Conservation (phyloP, 2,113 vertebrate genomes). For the Caretta caretta region DNA sequence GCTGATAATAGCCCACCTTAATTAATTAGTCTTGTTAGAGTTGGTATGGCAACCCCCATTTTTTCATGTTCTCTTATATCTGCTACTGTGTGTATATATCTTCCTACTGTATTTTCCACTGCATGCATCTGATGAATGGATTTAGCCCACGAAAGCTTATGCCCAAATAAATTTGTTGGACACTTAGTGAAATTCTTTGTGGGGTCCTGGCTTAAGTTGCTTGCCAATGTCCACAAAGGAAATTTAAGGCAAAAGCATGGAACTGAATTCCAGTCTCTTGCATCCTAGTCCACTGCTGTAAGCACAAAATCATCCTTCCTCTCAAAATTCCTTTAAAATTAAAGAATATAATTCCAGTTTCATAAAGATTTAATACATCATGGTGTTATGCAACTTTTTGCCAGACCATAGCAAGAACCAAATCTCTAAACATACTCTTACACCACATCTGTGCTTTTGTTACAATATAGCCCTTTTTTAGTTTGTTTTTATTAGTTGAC, state of each 20-base stretch:
- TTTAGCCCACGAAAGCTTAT: too few relatives aligned
- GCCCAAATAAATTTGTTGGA: too few relatives aligned
- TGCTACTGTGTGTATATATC: too few relatives aligned
- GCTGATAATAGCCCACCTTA: too few relatives aligned
- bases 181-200: neutral
- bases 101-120: too few relatives aligned
- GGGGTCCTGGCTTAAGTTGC: fast-evolving
- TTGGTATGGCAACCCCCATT: too few relatives aligned
- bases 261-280: fast-evolving
- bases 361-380: neutral
- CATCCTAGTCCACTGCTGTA: fast-evolving
- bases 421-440: neutral
- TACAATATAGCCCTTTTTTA: neutral
- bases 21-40: too few relatives aligned
- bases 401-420: neutral
- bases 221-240: fast-evolving
- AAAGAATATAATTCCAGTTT: neutral
- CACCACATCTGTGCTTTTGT: neutral
- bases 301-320: neutral
- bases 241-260: fast-evolving
- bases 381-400: neutral
- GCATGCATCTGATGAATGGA: too few relatives aligned
- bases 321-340: neutral
- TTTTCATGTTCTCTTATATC: too few relatives aligned
- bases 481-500: neutral